Percentiles rank a stretch among this genome's conserved stretches.
Evolutionary conservation across 2,113 vertebrate species (phyloP).

Genomic region (Phylloscopus trochiloides): DNA sequence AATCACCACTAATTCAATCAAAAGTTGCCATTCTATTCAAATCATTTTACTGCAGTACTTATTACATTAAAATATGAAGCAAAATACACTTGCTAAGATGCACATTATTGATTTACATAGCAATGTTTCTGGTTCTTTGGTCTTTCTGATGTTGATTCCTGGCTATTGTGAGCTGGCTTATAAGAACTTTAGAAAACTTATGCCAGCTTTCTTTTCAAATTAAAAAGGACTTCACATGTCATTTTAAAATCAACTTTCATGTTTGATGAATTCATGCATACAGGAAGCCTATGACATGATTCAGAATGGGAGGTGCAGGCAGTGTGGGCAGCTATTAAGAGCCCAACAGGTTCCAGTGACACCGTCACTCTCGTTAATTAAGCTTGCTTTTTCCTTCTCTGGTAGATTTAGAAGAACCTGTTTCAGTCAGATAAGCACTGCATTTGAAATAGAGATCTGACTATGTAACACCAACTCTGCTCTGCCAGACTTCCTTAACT

Average conservation of each 20-base stretch:
- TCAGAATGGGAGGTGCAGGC: background rate
- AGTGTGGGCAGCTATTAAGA: background rate
- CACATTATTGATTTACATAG: background rate
- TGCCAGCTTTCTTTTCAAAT: background rate
- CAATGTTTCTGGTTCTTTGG: background rate
- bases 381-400: background rate
- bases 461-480: background rate
- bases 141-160: background rate
- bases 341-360: background rate
- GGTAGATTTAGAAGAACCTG: background rate
- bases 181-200: background rate
- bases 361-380: background rate
- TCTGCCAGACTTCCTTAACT: background rate
- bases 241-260: background rate
- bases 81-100: background rate
- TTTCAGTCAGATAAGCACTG: background rate
- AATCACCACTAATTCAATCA: background rate
- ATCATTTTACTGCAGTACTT: background rate
- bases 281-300: background rate
- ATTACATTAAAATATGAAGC: background rate
- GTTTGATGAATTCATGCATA: background rate
- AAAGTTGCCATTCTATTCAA: background rate
- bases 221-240: background rate
- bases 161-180: fast-evolving
- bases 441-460: background rate